phyloP scores from a whole-genome alignment of 1,140 invertebrate species.

The Acyrthosiphon pisum region DNA sequence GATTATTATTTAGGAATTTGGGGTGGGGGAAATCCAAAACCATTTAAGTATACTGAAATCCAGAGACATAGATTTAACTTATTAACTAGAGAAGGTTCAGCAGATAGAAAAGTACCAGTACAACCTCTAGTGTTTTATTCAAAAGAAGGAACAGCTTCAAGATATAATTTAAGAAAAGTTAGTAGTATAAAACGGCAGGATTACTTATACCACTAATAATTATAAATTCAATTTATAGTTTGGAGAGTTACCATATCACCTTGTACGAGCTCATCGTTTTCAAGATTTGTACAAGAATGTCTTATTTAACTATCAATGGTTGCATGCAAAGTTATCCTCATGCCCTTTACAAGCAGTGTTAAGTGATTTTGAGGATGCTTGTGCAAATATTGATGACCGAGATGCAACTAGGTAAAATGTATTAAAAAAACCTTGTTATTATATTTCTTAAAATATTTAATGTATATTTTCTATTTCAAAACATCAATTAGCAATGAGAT shows the following conservation, averaged over 20 bases:
- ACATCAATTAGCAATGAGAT: slow-evolving; percentile 11
- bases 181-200: slow-evolving; percentile 4
- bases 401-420: slow-evolving; percentile 76
- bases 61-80: slow-evolving; percentile 83
- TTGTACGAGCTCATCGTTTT: slow-evolving; percentile 88
- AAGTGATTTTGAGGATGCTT: slow-evolving; percentile 95
- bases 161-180: slow-evolving; percentile 89
- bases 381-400: slow-evolving; percentile 82
- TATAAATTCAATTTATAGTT: slow-evolving; percentile 69
- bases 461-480: slow-evolving; percentile 12
- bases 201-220: slow-evolving; percentile 56
- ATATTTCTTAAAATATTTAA: neutral
- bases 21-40: slow-evolving; percentile 93
- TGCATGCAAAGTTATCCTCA: slow-evolving; percentile 93
- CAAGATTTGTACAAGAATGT: slow-evolving; percentile 93
- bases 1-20: slow-evolving; percentile 97
- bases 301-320: slow-evolving; percentile 97
- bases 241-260: slow-evolving; percentile 93
- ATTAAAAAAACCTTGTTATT: neutral
- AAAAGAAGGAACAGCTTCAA: slow-evolving; percentile 83
- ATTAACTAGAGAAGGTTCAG: slow-evolving; percentile 89
- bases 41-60: slow-evolving; percentile 96
- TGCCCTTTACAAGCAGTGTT: slow-evolving; percentile 94
- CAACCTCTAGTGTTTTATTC: slow-evolving; percentile 93
- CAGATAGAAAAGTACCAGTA: slow-evolving; percentile 93